Evolutionary conservation across 2,113 vertebrate genomes (phyloP), one percentile per base, ranked within the genome.

Genomic region (Callaeas wilsoni): DNA sequence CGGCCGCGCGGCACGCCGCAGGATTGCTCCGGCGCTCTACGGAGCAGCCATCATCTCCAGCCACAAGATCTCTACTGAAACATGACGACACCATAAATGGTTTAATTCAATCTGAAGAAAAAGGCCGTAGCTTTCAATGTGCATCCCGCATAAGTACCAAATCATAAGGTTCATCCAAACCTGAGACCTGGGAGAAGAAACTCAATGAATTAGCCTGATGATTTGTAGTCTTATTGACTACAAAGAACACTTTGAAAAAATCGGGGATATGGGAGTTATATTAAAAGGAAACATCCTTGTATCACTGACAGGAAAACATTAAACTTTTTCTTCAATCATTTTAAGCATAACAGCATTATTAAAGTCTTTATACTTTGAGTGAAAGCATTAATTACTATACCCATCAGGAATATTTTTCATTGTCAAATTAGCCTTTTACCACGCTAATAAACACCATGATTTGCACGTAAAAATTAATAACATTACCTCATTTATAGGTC

Each of bases 401-500:
- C 49, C 47, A 81, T 80, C 85, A 93, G 82, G 26, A 93, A 84
- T 77, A 59, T 73, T 90, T 73, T 94, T 77, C 79, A 73, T 87
- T 87, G 86, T 89, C 62, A 41, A 60, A 80, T 87, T 96, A n/a
- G 84, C 71, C 46, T 95, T 96, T 96, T 74, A 73, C 86, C 86
- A 77, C 42, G 59, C 79, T 92, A 88, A 89, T 70, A 78, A 64
- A 80, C 46, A 97, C 49, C 47, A 70, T 80, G 78, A 32, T 81
- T 52, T 53, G 30, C 46, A 69, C 56, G 50, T 57, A 89, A 94
- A 96, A 94, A 91, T 69, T 69, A 94, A 65, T 71, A 39, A 27
- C 4, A 7, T 93, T 94, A 92, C 88, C 90, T 96, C 84, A 81
- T 91, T 96, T 93, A 92, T 56, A 91, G 94, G 94, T 92, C 91